A percentile compares a stretch with the other conserved stretches of the same genome.
These are phyloP conservation scores for Pristionchus pacificus DNA, from an alignment of 1,140 invertebrate genomes.

Conservation along the genomic window DNA sequence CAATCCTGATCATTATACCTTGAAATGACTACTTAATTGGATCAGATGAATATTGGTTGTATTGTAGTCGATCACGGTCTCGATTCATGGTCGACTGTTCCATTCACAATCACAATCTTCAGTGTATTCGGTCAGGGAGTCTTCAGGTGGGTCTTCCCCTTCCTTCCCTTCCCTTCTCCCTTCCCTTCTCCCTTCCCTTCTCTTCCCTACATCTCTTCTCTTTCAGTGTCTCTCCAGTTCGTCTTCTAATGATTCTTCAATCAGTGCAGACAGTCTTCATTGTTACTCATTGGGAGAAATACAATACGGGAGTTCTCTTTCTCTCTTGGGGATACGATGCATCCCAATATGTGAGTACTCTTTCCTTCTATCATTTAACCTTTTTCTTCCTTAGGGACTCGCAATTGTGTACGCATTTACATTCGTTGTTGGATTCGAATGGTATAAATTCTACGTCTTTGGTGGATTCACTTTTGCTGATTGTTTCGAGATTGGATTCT, in stretches of 20 bases:
- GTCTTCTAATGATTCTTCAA: slow-evolving; percentile 43
- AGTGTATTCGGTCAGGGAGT: slow-evolving; percentile 61
- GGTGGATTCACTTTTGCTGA: slow-evolving; percentile 43
- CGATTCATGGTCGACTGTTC: slow-evolving; percentile 60
- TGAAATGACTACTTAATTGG: too few species aligned
- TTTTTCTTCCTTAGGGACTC: slow-evolving; percentile 41
- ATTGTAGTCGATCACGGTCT: slow-evolving; percentile 56
- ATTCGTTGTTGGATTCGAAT: slow-evolving; percentile 44
- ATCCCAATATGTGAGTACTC: slow-evolving; percentile 60
- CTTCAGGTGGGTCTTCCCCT: slow-evolving; percentile 32
- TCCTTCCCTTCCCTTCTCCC: too few species aligned
- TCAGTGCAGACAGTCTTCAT: slow-evolving; percentile 59
- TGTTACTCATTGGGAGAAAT: slow-evolving; percentile 65
- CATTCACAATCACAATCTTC: slow-evolving; percentile 62
- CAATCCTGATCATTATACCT: too few species aligned
- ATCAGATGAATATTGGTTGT: background rate
- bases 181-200: slow-evolving; percentile 18
- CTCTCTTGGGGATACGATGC: slow-evolving; percentile 64
- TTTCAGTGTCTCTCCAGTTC: slow-evolving; percentile 58
- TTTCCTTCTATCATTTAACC: background rate
- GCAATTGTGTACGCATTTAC: slow-evolving; percentile 50
- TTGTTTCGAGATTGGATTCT: slow-evolving; percentile 44
- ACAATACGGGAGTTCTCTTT: slow-evolving; percentile 63
- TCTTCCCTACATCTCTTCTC: background rate
- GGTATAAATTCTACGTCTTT: slow-evolving; percentile 46